phyloP scores from a whole-genome alignment of 1,140 invertebrate species.

The Holotrichia oblita region DNA sequence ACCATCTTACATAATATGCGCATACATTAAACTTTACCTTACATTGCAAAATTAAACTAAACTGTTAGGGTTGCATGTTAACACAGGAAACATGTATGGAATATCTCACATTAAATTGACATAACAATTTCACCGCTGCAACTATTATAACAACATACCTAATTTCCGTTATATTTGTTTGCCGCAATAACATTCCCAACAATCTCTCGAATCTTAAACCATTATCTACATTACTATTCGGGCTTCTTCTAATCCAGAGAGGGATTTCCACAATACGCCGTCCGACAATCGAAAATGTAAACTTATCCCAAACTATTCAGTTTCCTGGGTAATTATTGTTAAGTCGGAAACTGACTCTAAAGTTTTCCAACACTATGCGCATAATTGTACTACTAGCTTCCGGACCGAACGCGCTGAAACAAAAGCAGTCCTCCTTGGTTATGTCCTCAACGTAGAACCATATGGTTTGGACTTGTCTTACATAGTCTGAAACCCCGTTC shows the following conservation, averaged over 20 bases:
- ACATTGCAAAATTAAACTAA: no score
- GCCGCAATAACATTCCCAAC: background rate
- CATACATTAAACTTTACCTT: no score
- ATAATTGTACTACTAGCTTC: background rate
- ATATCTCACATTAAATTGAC: no score
- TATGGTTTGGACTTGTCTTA: background rate
- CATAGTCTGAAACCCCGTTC: background rate
- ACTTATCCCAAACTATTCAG: conserved; percentile 6
- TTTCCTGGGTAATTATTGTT: conserved; percentile 13
- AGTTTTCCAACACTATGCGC: conserved; percentile 6
- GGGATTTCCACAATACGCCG: conserved; percentile 4
- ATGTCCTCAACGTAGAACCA: background rate
- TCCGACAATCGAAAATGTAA: conserved; percentile 12
- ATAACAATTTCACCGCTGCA: no score
- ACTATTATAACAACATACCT: background rate
- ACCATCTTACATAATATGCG: no score
- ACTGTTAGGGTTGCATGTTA: no score
- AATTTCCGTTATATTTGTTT: background rate
- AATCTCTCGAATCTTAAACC: background rate
- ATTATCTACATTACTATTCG: background rate
- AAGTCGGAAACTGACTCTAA: conserved; percentile 1
- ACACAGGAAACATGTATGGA: no score
- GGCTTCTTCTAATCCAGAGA: conserved; percentile 6
- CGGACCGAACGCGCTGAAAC: background rate
- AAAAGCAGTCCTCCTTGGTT: background rate